Conservation (phyloP, 2,888 invertebrate genomes). For the Agonopterix arenella region DNA sequence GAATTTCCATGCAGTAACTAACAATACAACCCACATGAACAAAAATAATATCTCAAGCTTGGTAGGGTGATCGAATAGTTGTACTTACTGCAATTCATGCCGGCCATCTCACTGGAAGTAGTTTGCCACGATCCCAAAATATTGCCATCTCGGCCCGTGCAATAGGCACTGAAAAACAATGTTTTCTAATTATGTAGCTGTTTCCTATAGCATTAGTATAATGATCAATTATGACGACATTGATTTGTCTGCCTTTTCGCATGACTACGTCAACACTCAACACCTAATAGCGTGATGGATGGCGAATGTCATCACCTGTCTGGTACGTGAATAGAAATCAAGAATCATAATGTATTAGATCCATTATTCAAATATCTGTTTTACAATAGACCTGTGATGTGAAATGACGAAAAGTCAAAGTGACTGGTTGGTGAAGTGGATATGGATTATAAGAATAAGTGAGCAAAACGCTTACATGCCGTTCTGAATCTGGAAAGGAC, state of each 20-base stretch:
- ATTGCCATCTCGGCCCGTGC: constrained; percentile 77
- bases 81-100: constrained; percentile 79
- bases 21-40: not conserved
- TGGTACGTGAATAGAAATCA: not conserved
- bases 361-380: not conserved
- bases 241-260: not conserved
- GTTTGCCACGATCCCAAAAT: constrained; percentile 74
- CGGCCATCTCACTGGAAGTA: constrained; percentile 39
- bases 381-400: not conserved
- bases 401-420: no score
- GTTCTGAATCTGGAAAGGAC: constrained; percentile 67
- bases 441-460: no score
- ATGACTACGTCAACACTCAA: not conserved
- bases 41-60: no score
- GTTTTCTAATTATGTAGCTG: not conserved
- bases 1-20: not conserved
- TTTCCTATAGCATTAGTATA: not conserved
- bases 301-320: constrained; percentile 1
- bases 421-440: no score
- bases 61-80: not conserved
- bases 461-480: constrained; percentile 67
- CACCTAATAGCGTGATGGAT: constrained; percentile 1
- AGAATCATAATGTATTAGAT: not conserved
- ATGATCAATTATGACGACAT: no score
- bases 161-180: constrained; percentile 68